Base-by-base conservation (phyloP, 2,113 vertebrate genomes). In the Galemys pyrenaicus region DNA sequence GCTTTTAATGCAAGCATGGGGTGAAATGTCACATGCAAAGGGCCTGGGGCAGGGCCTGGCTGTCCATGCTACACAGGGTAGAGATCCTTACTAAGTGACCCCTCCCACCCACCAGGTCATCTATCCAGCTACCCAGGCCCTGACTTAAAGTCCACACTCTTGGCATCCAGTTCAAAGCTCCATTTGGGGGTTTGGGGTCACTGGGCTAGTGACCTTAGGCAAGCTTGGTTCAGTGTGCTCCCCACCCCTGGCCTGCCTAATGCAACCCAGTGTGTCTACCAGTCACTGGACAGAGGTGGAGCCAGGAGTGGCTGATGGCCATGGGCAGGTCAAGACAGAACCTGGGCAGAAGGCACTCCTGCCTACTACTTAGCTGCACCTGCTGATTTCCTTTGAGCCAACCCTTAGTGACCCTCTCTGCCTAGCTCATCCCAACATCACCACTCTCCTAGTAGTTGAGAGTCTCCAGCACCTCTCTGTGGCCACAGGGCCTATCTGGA, bases 51-150 rank as follows among this genome's bases (percentile, higher is more conserved):
- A 19, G 16, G 2, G 51, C 32, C 39, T 37, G 11, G n/a, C 32
- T 24, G 0, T 3, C 65, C 54, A 22, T 2, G n/a, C 44, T 2
- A 16, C 22, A 3, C 2, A 19, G 26, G 70, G 17, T 3, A 46
- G 44, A n/a, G 26, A 10, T 3, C 35, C 35, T 54, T 37, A 9
- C 22, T 32, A 30, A n/a, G 28, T 3, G 67, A 70, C 28, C 46
- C 5, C 24, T 15, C 26, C 28, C 12, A 6, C 28, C 35, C 19
- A 6, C 9, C 24, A 62, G 41, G 30, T 1, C 28, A n/a, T 5
- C 37, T 22, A 6, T 15, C 22, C 17, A 77, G 70, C 39, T 64
- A 41, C 67, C 6, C 32, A 58, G 49, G 37, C 51, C 22, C 37
- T 0, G 30, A 17, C 13, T 86, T 5, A 15, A 32, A 62, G n/a